Evolutionary conservation across 2,888 invertebrate species (phyloP), one percentile per base, ranked within the genome.

Genomic region (Ormyrus labotus): DNA sequence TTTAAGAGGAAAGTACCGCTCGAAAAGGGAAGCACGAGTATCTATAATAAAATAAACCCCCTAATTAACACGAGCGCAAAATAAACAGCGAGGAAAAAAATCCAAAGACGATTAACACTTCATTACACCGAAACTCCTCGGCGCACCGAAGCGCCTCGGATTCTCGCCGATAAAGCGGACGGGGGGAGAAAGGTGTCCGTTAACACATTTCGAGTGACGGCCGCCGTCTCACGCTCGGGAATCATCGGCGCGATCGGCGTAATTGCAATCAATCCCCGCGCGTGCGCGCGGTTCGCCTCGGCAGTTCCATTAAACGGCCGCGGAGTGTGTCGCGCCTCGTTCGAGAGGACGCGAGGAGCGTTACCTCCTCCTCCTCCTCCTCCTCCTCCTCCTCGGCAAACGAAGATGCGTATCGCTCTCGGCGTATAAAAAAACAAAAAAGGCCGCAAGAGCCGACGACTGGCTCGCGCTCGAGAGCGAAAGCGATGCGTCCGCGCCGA

Each of bases 251-350:
- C 45, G n/a, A 77, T 77, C 65, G 47, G 48, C 45, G 19, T 67
- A 78, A 61, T 72, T 71, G 61, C 63, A 63, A 75, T 68, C 53
- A 63, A 76, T 69, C 48, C 34, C 13, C 9, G 51, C 68, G 45
- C 60, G 74, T 8, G 55, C 19, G 47, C 19, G 19, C 19, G 19
- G 19, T 19, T 19, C 19, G 19, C 19, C 19, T 19, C 19, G 55
- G 64, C 48, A 65, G 50, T 13, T 34, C 8, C n/a, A 74, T 64
- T 55, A 65, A 51, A 67, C 19, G 19, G 10, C 9, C 11, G n/a
- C 9, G 7, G 6, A 2, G 10, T 57, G 47, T 74, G 74, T 74
- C 65, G 50, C 65, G 53, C 34, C 67, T 10, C 34, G 34, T 67
- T 50, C 55, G 50, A 19, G 19, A 19, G 19, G 19, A 19, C 19